Percentiles rank a stretch among this genome's conserved stretches.
phyloP scores from a whole-genome alignment of 2,888 invertebrate genomes.

The Sinotaia quadrata region DNA sequence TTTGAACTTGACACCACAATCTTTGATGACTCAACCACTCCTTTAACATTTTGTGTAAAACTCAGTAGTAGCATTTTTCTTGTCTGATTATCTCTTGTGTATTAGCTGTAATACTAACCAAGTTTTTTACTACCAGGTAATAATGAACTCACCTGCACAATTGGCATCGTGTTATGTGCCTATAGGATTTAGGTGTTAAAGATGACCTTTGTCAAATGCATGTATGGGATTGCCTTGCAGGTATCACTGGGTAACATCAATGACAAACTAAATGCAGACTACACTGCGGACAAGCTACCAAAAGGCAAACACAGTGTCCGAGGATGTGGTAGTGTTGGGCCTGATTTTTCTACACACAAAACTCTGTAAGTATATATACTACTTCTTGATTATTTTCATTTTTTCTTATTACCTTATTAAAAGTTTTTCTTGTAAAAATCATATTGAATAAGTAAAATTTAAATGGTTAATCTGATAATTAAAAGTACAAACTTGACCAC shows the following conservation, averaged over 20 bases:
- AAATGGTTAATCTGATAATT: too few species aligned
- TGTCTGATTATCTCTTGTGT: too few species aligned
- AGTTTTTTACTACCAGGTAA: neutral
- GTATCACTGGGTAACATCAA: conserved; percentile 70
- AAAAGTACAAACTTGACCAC: too few species aligned
- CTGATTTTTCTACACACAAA: conserved; percentile 64
- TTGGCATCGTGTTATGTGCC: neutral
- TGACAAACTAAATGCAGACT: conserved; percentile 71
- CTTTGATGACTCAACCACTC: too few species aligned
- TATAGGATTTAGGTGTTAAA: neutral
- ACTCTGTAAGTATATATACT: conserved; percentile 56
- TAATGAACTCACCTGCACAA: neutral
- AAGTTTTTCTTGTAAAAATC: too few species aligned
- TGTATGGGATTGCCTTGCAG: conserved; percentile 44
- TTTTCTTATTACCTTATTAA: too few species aligned
- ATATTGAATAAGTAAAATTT: too few species aligned
- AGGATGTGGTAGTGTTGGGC: conserved; percentile 71
- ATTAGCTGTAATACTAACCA: too few species aligned
- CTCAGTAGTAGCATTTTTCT: too few species aligned
- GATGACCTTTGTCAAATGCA: neutral
- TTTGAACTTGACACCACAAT: too few species aligned
- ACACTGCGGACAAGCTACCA: conserved; percentile 71
- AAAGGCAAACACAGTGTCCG: conserved; percentile 71
- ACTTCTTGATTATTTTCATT: too few species aligned
- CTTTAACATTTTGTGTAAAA: too few species aligned